Base-by-base conservation (phyloP, 2,797 vertebrate species). In the Chaetophractus vellerosus region DNA sequence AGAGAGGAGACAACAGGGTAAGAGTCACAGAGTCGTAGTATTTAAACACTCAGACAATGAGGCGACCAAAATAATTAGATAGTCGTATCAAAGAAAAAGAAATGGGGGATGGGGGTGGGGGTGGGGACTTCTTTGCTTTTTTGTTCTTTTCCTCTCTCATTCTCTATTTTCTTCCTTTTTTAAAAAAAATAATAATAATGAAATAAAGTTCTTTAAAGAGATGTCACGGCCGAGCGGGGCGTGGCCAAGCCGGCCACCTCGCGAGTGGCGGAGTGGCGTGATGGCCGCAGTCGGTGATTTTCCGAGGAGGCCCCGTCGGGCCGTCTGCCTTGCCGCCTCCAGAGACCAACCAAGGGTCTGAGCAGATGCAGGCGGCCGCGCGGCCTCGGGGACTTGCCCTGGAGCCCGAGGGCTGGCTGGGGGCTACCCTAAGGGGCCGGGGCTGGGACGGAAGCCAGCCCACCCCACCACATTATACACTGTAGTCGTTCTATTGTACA, bases 281-380 rank as follows among this genome's bases (percentile, higher is more conserved):
- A 98, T 98, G 98, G 99, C 72, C 97, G 96, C 97, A 79, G 96
- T 99, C 99, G 98, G 99, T 99, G 99, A 99, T 98, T 99, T 98
- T 98, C 99, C 95, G 97, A 99, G 99, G 99, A 99, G 99, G 99
- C 99, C 98, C 99, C 99, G 99, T 99, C 98, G 98, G 98, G 98
- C 99, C 98, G 98, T 98, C 95, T 96, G 97, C 97, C 96, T 96
- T 94, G 95, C 93, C 71, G 28, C 94, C 98, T 95, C 97, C 63
- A 93, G 98, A 97, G 90, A 88, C 71, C 93, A 94, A 97, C 95
- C 88, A 98, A 38, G 96, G 98, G 98, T 98, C 98, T 95, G 98
- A 98, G 98, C 97, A 96, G 94, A 96, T 1, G 38, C 38, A 1
- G 94, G 79, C 0, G 2, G 36, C 28, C 7, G 0, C 0, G 83